These are phyloP conservation scores for Leptodactylus fuscus DNA, from an alignment of 2,113 vertebrate genomes.

Conservation along the genomic window DNA sequence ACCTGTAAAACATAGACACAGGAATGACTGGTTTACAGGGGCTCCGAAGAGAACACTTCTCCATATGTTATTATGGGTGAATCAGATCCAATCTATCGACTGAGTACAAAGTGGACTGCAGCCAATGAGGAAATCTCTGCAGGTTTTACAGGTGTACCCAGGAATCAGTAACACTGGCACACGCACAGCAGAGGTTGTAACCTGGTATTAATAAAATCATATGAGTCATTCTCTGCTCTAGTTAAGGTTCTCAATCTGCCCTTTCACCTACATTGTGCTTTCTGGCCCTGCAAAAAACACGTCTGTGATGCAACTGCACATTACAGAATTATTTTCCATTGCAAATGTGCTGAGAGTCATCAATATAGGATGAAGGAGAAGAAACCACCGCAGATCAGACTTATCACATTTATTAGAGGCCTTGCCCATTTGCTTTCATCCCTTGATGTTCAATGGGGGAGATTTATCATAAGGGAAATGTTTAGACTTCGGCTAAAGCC, in stretches of 20 bases:
- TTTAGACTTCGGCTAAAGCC: too few species aligned
- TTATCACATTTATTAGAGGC: not conserved
- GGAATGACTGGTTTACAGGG: not conserved
- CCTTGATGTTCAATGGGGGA: too few species aligned
- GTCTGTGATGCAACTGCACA: not conserved
- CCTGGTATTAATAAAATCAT: not conserved
- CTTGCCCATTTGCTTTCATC: not conserved
- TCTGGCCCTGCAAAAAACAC: not conserved
- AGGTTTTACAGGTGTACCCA: too few species aligned
- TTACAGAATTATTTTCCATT: not conserved
- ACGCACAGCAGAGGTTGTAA: not conserved
- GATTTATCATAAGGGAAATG: too few species aligned
- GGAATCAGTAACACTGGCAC: not conserved
- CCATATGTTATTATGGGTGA: not conserved
- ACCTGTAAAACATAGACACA: too few species aligned
- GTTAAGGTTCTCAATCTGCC: not conserved
- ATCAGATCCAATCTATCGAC: too few species aligned
- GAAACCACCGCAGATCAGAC: not conserved
- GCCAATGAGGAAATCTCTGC: too few species aligned
- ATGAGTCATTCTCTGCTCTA: slow-evolving; percentile 13
- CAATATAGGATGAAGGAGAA: not conserved
- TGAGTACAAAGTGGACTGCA: not conserved
- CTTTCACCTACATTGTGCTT: slow-evolving; percentile 22
- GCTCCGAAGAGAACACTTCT: not conserved
- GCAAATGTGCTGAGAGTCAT: not conserved